Percentiles rank a stretch among this genome's conserved stretches.
phyloP scores from a whole-genome alignment of 2,888 invertebrate species.

The Xestoiulus laeticollis region DNA sequence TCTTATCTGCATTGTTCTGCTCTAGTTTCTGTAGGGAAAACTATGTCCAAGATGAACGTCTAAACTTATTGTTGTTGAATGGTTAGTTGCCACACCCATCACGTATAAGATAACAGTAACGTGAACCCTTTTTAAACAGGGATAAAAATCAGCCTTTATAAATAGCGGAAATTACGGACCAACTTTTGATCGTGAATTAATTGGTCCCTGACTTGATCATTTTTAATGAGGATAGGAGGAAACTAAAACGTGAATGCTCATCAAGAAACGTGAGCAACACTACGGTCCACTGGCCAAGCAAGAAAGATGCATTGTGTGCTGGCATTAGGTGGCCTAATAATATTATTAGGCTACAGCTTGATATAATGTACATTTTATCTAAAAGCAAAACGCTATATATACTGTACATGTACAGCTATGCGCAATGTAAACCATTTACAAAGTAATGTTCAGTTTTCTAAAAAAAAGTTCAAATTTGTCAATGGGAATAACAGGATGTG shows the following conservation, averaged over 20 bases:
- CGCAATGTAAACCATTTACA: neutral
- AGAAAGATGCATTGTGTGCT: neutral
- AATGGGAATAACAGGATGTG: too few relatives aligned
- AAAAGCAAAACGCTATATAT: neutral
- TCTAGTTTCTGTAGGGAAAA: neutral
- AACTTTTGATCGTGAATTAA: neutral
- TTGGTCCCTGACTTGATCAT: neutral
- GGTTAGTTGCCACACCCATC: neutral
- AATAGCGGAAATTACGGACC: conserved; percentile 12
- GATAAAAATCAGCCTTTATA: neutral
- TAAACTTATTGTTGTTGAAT: neutral
- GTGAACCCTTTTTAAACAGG: conserved; percentile 14
- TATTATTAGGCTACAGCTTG: neutral
- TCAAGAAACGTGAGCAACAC: conserved; percentile 19
- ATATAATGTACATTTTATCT: too few relatives aligned
- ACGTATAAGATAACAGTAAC: neutral
- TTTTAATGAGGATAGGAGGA: conserved; percentile 16
- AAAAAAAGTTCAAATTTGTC: neutral
- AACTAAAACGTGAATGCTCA: conserved; percentile 2
- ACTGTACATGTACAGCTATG: neutral
- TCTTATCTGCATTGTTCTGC: conserved; percentile 4
- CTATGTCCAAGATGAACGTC: neutral
- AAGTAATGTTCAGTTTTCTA: neutral
- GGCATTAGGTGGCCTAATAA: conserved; percentile 19
- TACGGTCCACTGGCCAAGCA: neutral